A percentile compares a stretch with the other conserved stretches of the same genome.
Conservation (phyloP, 2,797 vertebrate genomes). For the Tauraco hartlaubi region DNA sequence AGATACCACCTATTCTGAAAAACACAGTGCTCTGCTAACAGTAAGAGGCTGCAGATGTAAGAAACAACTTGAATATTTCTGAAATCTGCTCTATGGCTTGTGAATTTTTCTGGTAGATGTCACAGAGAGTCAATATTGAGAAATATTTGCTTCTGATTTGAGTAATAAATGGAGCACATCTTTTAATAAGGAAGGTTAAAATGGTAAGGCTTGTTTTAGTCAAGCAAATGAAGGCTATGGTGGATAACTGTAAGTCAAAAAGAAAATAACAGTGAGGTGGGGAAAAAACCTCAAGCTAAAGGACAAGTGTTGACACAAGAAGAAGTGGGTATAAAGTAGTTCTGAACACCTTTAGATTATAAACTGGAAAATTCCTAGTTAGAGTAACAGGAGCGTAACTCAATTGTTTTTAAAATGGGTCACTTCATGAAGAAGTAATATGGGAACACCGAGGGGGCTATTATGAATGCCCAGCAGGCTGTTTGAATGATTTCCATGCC, state of each 20-base stretch:
- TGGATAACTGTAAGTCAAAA: not conserved
- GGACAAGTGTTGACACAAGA: not conserved
- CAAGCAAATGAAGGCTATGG: not conserved
- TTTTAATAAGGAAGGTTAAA: not conserved
- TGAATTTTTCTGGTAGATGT: not conserved
- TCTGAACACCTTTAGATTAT: not conserved
- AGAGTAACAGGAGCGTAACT: not conserved
- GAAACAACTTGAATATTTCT: not conserved
- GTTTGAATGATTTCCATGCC: not conserved
- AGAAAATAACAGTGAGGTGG: not conserved
- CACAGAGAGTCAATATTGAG: not conserved
- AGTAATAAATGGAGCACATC: not conserved
- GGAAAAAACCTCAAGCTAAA: not conserved
- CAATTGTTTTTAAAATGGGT: conserved; percentile 8
- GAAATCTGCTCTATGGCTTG: not conserved
- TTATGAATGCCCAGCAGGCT: not conserved
- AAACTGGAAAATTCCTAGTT: not conserved
- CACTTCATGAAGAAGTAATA: not conserved
- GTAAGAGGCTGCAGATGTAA: not conserved
- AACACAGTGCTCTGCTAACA: not conserved
- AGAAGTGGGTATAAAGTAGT: not conserved
- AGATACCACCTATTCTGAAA: not conserved
- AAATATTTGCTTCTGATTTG: not conserved
- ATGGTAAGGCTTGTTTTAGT: not conserved
- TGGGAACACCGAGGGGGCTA: not conserved